Base-by-base conservation (phyloP, 1,140 invertebrate species). In the Leptinotarsa defecta region DNA sequence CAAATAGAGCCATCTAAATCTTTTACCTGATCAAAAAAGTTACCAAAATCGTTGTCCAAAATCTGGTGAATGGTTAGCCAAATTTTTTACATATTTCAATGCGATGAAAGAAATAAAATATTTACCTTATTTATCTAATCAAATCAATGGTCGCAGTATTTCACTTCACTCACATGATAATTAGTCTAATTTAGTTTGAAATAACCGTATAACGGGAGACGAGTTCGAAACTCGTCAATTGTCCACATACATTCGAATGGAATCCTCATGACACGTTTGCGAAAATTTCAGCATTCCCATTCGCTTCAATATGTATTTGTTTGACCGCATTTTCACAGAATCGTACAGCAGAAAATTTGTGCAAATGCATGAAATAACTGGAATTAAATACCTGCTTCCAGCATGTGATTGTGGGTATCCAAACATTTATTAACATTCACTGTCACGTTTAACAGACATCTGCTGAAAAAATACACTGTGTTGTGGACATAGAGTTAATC, bases 361-460 rank as follows among this genome's bases (percentile, higher is more conserved):
- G 34, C 34, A 43, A 57, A 19, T 57, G 15, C 15, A 57, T 57
- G 52, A 57, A 57, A 57, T 57, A 57, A 57, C 52, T 5, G n/a
- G 6, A 57, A 57, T 57, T 57, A 57, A 57, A 57, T 57, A 57
- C 52, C 52, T 57, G 52, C n/a, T 57, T 57, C n/a, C 52, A 57
- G 52, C n/a, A 17, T 19, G n/a, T 57, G n/a, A 57, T 57, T 57
- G 52, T 57, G 52, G 65, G 65, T 34, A 13, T 68, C 24, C 65
- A 68, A 68, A 68, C 65, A 68, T 34, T 34, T 68, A 68, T 68
- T 68, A 68, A 68, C 65, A 68, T 68, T 68, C 65, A 68, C 65
- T 68, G 65, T 68, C 65, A 68, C 65, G 65, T 68, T 34, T 27
- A 34, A 68, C 65, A 8, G 43, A 34, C 65, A 24, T 19, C 20